Evolutionary conservation across 2,888 invertebrate species (phyloP).

Genomic region (Leptinotarsa haldemani): DNA sequence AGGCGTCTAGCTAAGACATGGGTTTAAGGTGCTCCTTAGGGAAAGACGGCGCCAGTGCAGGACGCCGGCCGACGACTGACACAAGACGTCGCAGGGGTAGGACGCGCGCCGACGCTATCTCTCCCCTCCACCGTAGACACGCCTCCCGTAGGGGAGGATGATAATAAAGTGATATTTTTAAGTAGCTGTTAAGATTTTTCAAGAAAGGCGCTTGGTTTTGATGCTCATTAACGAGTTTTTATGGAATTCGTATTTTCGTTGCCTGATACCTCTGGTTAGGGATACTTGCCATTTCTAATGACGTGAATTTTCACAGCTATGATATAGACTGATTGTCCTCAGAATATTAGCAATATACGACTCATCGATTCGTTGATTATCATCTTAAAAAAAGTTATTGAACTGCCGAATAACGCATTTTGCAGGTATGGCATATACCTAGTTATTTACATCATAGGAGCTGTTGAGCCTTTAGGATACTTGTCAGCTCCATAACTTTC

Average conservation of each 20-base stretch:
- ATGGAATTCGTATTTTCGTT: background rate
- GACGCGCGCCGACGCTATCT: slow-evolving; percentile 62
- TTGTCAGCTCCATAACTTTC: too few species aligned
- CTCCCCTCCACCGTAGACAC: slow-evolving; percentile 54
- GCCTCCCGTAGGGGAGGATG: slow-evolving; percentile 63
- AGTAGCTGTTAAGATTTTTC: slow-evolving; percentile 66
- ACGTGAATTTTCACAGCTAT: too few species aligned
- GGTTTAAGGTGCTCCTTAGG: slow-evolving; percentile 64
- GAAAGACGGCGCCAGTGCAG: slow-evolving; percentile 64
- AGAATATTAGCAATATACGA: too few species aligned
- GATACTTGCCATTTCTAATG: background rate
- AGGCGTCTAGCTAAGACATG: slow-evolving; percentile 65
- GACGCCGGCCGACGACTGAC: slow-evolving; percentile 66
- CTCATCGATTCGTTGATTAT: too few species aligned
- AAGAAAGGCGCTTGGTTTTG: slow-evolving; percentile 59
- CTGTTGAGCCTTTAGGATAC: too few species aligned
- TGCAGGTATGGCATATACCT: too few species aligned
- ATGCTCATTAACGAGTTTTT: slow-evolving; percentile 42
- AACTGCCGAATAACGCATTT: too few species aligned
- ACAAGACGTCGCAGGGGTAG: slow-evolving; percentile 65
- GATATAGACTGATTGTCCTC: too few species aligned
- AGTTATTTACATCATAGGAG: too few species aligned
- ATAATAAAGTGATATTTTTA: slow-evolving; percentile 66
- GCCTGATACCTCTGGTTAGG: background rate
- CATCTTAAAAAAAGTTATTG: too few species aligned